Conservation (phyloP, 2,797 vertebrate genomes). For the Microctenopoma steveboyesi region DNA sequence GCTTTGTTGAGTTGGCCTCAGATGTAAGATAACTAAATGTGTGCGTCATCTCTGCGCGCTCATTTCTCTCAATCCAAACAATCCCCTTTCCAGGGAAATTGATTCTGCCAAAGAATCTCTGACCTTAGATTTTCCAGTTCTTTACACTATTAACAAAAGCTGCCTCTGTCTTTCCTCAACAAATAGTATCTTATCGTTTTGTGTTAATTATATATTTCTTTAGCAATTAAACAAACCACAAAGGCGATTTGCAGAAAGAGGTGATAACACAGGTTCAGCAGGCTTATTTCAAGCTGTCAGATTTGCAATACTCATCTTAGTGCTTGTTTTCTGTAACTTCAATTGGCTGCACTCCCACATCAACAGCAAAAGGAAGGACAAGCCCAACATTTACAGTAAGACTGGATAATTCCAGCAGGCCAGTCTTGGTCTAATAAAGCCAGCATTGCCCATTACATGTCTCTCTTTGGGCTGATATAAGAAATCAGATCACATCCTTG, state of each 20-base stretch:
- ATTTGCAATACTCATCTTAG: conserved; percentile 3
- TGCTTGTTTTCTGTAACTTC: conserved; percentile 27
- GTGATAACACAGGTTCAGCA: conserved; percentile 11
- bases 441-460: conserved; percentile 28
- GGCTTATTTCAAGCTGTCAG: conserved; percentile 10
- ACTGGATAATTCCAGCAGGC: conserved; percentile 18
- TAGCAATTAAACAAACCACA: not conserved
- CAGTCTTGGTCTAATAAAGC: conserved; percentile 28
- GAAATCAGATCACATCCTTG: too few species aligned
- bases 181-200: conserved; percentile 4
- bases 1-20: conserved; percentile 33
- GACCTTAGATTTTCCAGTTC: conserved; percentile 22
- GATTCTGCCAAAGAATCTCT: conserved; percentile 46
- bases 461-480: not conserved
- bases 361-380: conserved; percentile 54
- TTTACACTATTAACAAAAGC: not conserved
- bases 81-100: conserved; percentile 35
- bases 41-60: conserved; percentile 48
- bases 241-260: conserved; percentile 6
- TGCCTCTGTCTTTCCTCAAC: conserved; percentile 1
- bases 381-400: conserved; percentile 43
- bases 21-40: conserved; percentile 40
- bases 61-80: conserved; percentile 40
- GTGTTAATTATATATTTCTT: conserved; percentile 7
- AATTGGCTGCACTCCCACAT: conserved; percentile 56